Base-by-base conservation (phyloP, 2,888 invertebrate genomes). In the Caenorhabditis sinica region DNA sequence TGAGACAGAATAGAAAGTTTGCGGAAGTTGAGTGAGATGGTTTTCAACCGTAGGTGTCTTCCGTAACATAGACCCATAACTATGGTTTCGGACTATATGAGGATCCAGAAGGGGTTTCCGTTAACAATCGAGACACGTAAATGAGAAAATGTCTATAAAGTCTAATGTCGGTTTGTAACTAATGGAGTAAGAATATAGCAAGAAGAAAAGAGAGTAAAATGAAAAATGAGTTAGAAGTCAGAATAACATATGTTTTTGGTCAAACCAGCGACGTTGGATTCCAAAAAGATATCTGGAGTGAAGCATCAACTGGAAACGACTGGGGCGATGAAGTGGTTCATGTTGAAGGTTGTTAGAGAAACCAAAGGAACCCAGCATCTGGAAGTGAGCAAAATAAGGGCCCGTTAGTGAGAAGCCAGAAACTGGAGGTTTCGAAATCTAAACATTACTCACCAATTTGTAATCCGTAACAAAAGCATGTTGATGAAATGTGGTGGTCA, bases 1-100 rank as follows among this genome's bases (percentile, higher is more conserved):
- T 61, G 45, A 76, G 71, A 79, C 79, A 79, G 51, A 60, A 79
- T 56, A 63, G 79, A 79, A 79, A 79, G 79, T 79, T 65, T 72
- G 79, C 71, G 63, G 79, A 72, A 79, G 51, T 61, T 43, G 79
- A 72, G 77, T 63, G 61, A 71, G 63, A 60, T 58, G 71, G 58
- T 71, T 60, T 79, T 69, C 61, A 84, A 82, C 85, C 85, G 85
- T 85, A 77, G 28, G 82, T 82, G 82, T 82, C 85, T 85, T 82
- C 85, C 85, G 85, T 85, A 85, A 63, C 56, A 85, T 85, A 85
- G 85, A 85, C 85, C 85, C 85, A 84, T 84, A 84, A 45, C 81
- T 84, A 76, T 69, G 65, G 83, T 68, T 49, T 83, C 77, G 68
- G 83, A 83, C 83, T 83, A 83, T 73, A 63, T 53, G 8, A 28